phyloP scores from a whole-genome alignment of 2,113 vertebrate species.

The Peromyscus californicus region DNA sequence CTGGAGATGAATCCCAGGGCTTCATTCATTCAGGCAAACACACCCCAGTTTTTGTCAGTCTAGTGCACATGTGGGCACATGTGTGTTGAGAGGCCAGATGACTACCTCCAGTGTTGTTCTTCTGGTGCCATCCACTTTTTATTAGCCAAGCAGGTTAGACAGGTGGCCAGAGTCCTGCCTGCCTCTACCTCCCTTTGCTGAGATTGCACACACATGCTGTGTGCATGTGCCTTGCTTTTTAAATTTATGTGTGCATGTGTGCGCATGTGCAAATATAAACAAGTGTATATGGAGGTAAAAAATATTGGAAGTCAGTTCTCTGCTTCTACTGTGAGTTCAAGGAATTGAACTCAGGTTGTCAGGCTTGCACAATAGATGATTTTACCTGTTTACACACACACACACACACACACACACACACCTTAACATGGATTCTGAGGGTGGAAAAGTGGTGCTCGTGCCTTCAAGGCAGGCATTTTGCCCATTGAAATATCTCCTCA shows the following conservation, averaged over 20 bases:
- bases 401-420: neutral
- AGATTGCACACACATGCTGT: neutral
- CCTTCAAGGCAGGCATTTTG: neutral
- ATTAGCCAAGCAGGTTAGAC: neutral
- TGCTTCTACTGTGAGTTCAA: neutral
- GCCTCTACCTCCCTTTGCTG: neutral
- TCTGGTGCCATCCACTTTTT: neutral
- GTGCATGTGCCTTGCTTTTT: neutral
- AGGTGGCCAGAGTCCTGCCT: neutral
- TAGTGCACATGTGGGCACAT: neutral
- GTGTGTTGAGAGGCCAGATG: neutral
- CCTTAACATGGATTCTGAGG: neutral
- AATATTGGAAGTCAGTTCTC: neutral
- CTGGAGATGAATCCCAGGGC: neutral
- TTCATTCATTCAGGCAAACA: neutral
- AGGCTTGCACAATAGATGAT: neutral
- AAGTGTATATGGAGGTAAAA: neutral
- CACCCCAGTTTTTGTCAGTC: neutral
- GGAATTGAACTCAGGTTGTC: neutral
- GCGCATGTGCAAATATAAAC: neutral
- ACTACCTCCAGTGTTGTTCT: neutral
- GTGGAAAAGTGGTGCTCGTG: neutral
- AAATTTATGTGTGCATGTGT: neutral
- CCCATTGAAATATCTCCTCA: neutral
- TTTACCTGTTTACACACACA: neutral